Conservation (phyloP, 2,888 invertebrate genomes). For the Cremastobaeus sp. region DNA sequence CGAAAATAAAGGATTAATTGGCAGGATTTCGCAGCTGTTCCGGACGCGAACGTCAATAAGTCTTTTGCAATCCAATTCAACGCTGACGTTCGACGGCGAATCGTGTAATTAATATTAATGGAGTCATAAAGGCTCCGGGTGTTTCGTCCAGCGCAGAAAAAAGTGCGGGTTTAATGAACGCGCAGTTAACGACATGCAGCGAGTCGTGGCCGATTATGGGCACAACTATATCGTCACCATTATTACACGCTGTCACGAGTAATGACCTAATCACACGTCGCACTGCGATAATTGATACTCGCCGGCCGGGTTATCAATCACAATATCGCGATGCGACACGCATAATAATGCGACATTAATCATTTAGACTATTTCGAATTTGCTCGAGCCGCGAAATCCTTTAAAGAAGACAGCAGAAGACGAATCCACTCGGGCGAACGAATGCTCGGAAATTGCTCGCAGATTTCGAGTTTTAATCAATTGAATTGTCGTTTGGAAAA, state of each 20-base stretch:
- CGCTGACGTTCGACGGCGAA: constrained; percentile 17
- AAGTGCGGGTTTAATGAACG: constrained; percentile 41
- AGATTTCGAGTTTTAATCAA: no score
- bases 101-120: constrained; percentile 38
- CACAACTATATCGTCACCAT: constrained; percentile 27
- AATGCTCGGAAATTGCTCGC: no score
- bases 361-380: constrained; percentile 21
- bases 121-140: constrained; percentile 15
- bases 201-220: constrained; percentile 26
- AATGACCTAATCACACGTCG: constrained; percentile 53
- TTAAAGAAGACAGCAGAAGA: constrained; percentile 9
- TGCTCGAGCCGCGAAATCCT: constrained; percentile 4
- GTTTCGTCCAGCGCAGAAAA: not conserved
- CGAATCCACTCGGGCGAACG: constrained; percentile 1
- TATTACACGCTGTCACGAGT: constrained; percentile 42
- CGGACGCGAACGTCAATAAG: constrained; percentile 1
- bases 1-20: not conserved
- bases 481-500: no score
- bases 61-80: constrained; percentile 12
- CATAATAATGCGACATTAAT: constrained; percentile 44
- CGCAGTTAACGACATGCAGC: constrained; percentile 28
- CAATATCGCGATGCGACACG: constrained; percentile 32
- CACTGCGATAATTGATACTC: constrained; percentile 53
- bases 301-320: constrained; percentile 47
- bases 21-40: not conserved